Evolutionary conservation across 2,113 vertebrate species (phyloP).

Genomic region (Lepus europaeus): DNA sequence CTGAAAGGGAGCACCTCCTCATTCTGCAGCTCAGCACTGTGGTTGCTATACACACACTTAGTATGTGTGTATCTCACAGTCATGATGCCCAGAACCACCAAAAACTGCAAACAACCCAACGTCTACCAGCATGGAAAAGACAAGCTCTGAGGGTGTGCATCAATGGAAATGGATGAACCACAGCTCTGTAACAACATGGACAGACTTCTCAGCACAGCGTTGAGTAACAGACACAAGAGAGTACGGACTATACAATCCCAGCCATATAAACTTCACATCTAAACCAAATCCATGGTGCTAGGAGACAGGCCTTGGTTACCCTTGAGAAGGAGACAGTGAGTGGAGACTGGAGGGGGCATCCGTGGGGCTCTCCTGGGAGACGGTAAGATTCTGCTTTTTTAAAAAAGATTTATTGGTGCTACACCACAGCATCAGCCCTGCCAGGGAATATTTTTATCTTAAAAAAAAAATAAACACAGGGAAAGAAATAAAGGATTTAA

Average conservation of each 20-base stretch:
- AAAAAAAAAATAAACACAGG: no score
- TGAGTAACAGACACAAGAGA: not conserved
- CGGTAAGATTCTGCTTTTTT: no score
- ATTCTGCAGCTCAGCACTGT: not conserved
- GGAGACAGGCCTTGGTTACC: not conserved
- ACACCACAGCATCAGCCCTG: no score
- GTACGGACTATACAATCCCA: not conserved
- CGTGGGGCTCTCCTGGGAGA: not conserved
- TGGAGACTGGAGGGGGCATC: not conserved
- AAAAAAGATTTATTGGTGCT: no score
- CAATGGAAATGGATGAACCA: conserved; percentile 13
- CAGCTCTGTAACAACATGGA: not conserved
- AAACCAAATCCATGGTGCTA: not conserved
- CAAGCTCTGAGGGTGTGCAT: not conserved
- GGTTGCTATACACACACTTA: not conserved
- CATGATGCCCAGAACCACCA: not conserved
- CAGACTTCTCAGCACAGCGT: conserved; percentile 7
- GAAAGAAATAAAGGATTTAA: no score
- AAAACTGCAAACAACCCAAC: not conserved
- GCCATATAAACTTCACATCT: not conserved
- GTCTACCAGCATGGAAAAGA: not conserved
- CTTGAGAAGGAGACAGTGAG: not conserved
- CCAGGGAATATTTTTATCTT: no score
- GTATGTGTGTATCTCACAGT: not conserved
- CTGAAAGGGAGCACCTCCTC: not conserved